A percentile compares a stretch with the other conserved stretches of the same genome.
phyloP scores from a whole-genome alignment of 2,888 invertebrate species.

The Netelia inedita region DNA sequence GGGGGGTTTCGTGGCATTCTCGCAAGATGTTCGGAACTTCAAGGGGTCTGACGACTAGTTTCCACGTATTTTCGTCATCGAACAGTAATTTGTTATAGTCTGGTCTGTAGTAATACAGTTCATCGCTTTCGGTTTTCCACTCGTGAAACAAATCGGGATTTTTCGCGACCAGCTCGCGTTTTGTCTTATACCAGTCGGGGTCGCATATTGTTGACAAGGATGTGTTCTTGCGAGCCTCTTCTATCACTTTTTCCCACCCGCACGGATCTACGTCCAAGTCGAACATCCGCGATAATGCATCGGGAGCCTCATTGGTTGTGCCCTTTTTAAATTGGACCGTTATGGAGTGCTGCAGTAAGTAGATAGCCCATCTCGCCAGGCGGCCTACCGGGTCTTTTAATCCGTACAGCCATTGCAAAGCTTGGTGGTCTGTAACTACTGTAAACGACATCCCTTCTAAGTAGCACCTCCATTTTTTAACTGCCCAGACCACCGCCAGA shows the following conservation, averaged over 20 bases:
- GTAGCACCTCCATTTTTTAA: too few species aligned
- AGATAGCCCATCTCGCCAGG: slow-evolving; percentile 62
- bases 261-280: slow-evolving; percentile 52
- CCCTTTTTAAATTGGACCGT: slow-evolving; percentile 45
- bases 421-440: slow-evolving; percentile 63
- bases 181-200: slow-evolving; percentile 31
- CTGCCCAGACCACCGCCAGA: too few species aligned
- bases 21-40: not conserved
- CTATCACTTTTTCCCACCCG: slow-evolving; percentile 45
- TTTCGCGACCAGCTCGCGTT: slow-evolving; percentile 25
- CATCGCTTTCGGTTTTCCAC: slow-evolving; percentile 55
- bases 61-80: slow-evolving; percentile 32
- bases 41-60: slow-evolving; percentile 16
- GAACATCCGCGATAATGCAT: slow-evolving; percentile 46
- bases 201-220: slow-evolving; percentile 1
- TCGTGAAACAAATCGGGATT: slow-evolving; percentile 36
- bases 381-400: slow-evolving; percentile 59
- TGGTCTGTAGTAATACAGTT: slow-evolving; percentile 41
- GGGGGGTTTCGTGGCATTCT: slow-evolving; percentile 18
- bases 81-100: slow-evolving; percentile 22
- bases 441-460: slow-evolving; percentile 49
- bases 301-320: slow-evolving; percentile 49
- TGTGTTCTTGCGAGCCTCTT: not conserved
- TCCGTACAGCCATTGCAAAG: slow-evolving; percentile 67
- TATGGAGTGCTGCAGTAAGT: slow-evolving; percentile 43